phyloP scores from a whole-genome alignment of 1,140 invertebrate genomes.

The Argopecten irradians region DNA sequence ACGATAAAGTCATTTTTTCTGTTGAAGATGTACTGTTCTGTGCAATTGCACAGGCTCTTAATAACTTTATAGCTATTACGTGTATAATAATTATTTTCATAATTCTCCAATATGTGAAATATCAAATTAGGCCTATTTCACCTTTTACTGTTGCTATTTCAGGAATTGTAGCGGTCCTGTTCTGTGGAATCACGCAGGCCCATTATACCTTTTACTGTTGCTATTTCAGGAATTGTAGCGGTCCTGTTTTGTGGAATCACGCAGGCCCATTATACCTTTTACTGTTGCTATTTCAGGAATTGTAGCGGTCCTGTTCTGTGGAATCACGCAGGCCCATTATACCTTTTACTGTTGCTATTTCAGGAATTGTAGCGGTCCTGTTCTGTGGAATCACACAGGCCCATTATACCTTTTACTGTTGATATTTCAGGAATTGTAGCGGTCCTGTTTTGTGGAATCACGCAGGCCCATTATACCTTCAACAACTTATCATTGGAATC shows the following conservation, averaged over 20 bases:
- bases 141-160: slow-evolving; percentile 79
- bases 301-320: slow-evolving; percentile 95
- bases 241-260: slow-evolving; percentile 98
- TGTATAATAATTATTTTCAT: too few relatives aligned
- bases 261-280: slow-evolving; percentile 97
- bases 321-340: slow-evolving; percentile 99
- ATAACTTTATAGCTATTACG: too few relatives aligned
- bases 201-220: slow-evolving; percentile 87
- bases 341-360: slow-evolving; percentile 82
- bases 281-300: slow-evolving; percentile 85
- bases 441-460: slow-evolving; percentile 98
- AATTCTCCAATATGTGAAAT: too few relatives aligned
- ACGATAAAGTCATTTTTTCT: slow-evolving; percentile 94
- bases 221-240: slow-evolving; percentile 78
- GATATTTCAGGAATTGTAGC: slow-evolving; percentile 88
- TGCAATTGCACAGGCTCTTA: slow-evolving; percentile 98
- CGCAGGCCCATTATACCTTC: slow-evolving; percentile 99
- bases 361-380: slow-evolving; percentile 91
- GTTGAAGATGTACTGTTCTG: slow-evolving; percentile 91
- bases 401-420: slow-evolving; percentile 87
- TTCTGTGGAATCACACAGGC: slow-evolving; percentile 99
- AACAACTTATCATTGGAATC: slow-evolving; percentile 95
- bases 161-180: slow-evolving; percentile 92
- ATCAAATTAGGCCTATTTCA: slow-evolving; percentile 80
- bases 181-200: slow-evolving; percentile 99